A percentile compares a stretch with the other conserved stretches of the same genome.
Evolutionary conservation across 2,888 invertebrate species (phyloP).

Genomic region (Clepsis dumicolana): DNA sequence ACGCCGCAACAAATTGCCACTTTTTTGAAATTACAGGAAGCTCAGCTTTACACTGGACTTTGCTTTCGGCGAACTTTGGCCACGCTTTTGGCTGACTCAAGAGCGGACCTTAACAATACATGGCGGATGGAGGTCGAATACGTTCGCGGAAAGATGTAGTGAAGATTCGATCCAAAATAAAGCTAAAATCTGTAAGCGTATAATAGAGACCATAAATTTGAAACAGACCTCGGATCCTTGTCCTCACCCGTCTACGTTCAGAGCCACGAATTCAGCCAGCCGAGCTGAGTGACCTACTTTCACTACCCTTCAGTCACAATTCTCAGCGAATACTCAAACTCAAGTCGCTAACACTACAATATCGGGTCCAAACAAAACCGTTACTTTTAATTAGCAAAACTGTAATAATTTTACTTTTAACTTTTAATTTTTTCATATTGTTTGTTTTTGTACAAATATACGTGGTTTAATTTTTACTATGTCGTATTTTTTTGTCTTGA

Average conservation of each 20-base stretch:
- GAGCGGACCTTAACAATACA: too few relatives aligned
- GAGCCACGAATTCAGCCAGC: background rate
- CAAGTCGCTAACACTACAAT: conserved; percentile 7
- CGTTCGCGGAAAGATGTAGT: background rate
- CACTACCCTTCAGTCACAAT: conserved; percentile 1
- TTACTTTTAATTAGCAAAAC: background rate
- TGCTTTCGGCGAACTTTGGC: too few relatives aligned
- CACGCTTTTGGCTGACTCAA: too few relatives aligned
- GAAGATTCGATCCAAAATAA: background rate
- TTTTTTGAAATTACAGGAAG: too few relatives aligned
- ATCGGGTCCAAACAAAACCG: background rate
- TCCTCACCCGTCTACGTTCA: background rate
- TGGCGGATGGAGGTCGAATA: background rate
- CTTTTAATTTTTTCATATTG: background rate
- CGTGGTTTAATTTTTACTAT: background rate
- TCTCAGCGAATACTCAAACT: background rate
- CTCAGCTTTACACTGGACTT: too few relatives aligned
- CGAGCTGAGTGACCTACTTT: background rate
- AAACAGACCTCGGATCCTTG: background rate
- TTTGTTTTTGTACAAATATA: background rate
- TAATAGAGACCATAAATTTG: conserved; percentile 1
- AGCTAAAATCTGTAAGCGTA: background rate
- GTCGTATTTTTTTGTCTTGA: background rate
- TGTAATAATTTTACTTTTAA: background rate
- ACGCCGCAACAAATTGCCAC: too few relatives aligned